phyloP scores from a whole-genome alignment of 2,888 invertebrate genomes.

The Orthosia gothica region DNA sequence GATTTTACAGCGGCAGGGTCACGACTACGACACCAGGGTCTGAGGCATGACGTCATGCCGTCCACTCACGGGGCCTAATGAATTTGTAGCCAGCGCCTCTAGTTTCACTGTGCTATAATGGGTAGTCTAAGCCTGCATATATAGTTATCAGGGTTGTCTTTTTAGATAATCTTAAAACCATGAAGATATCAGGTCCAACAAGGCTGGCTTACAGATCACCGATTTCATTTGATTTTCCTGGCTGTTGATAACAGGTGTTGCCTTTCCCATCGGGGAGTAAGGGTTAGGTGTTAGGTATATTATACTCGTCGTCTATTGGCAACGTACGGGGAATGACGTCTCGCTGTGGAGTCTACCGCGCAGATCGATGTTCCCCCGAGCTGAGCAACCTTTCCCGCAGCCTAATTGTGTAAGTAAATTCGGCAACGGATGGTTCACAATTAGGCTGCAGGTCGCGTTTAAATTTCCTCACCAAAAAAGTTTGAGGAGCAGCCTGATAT shows the following conservation, averaged over 20 bases:
- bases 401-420: too few species aligned
- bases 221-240: neutral
- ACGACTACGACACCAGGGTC: conserved; percentile 45
- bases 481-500: neutral
- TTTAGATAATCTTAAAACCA: neutral
- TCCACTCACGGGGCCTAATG: conserved; percentile 7
- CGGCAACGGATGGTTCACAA: too few species aligned
- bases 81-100: conserved; percentile 21
- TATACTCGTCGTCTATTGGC: neutral
- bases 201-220: neutral
- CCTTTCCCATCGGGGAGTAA: too few species aligned
- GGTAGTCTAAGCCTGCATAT: neutral
- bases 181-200: neutral
- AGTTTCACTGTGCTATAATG: neutral
- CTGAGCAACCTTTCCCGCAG: neutral
- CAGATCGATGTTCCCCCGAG: conserved; percentile 17
- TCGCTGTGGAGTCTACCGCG: conserved; percentile 9
- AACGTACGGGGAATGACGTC: neutral
- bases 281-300: neutral
- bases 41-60: conserved; percentile 18
- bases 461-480: neutral
- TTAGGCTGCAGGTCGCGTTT: too few species aligned
- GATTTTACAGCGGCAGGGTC: conserved; percentile 51
- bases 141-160: neutral
- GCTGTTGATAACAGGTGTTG: neutral